These are phyloP conservation scores for Heliconius congener DNA, from an alignment of 1,140 invertebrate genomes.

Conservation along the genomic window DNA sequence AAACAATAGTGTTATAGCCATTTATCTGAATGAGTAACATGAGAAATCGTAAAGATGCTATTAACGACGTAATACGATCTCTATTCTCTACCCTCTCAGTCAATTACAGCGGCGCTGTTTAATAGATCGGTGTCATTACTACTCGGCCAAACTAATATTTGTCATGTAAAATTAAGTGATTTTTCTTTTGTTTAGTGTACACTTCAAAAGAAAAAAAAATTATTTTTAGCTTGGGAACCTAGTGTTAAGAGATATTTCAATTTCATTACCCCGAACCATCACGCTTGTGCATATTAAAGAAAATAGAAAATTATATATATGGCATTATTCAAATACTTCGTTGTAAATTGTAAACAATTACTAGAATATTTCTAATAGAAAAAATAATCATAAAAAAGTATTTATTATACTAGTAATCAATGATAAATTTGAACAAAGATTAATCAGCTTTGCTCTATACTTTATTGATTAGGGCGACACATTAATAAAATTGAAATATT, in stretches of 20 bases:
- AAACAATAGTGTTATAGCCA: constrained; percentile 9
- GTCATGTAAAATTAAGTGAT: neutral
- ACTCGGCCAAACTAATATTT: constrained; percentile 12
- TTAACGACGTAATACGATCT: constrained; percentile 31
- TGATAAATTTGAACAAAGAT: neutral
- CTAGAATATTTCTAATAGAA: too few species aligned
- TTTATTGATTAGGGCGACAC: neutral
- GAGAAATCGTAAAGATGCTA: constrained; percentile 22
- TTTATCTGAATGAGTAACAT: constrained; percentile 24
- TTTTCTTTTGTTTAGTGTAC: neutral
- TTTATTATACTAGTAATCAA: neutral
- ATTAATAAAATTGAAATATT: constrained; percentile 3
- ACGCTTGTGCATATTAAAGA: too few species aligned
- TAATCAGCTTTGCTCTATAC: neutral
- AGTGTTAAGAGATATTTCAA: too few species aligned
- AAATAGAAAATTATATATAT: too few species aligned
- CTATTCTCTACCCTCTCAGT: constrained; percentile 20
- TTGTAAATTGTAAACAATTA: too few species aligned
- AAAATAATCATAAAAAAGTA: too few species aligned
- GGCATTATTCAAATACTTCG: too few species aligned
- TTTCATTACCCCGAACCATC: too few species aligned
- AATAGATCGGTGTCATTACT: constrained; percentile 14
- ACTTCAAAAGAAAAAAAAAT: neutral
- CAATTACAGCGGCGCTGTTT: neutral
- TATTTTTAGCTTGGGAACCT: too few species aligned